Evolutionary conservation across 2,888 invertebrate genomes (phyloP), one percentile per base, ranked within the genome.

Genomic region (Coenonympha glycerion): DNA sequence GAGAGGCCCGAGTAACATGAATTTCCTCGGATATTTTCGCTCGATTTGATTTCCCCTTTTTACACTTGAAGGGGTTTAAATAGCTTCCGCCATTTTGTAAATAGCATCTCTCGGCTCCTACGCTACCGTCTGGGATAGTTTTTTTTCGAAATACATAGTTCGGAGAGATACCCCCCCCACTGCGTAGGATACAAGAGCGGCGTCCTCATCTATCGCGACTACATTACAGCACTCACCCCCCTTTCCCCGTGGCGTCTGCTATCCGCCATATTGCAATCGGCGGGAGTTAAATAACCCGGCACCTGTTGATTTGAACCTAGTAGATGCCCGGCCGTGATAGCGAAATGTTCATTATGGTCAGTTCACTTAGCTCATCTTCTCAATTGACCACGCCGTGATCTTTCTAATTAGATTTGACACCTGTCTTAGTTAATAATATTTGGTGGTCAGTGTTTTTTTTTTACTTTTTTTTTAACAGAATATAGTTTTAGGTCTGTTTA

Each of bases 261-360:
- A 56, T 49, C 56, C 56, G 54, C 56, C 53, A 58, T 54, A 45
- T 56, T 57, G 52, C 50, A 46, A 31, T 28, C 47, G 44, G 49
- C 41, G 48, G 48, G 52, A 45, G 53, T 58, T 60, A 58, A 52
- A 58, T 58, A 60, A 52, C 54, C 51, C 41, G 48, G 56, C 49
- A 60, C 60, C 58, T 60, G 60, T 60, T 60, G 60, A 55, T 49
- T 45, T 45, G 36, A 28, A 48, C 53, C 55, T 60, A 60, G 54
- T 59, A 51, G 54, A 59, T 53, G 34, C 30, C 44, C 50, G 31
- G 45, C 52, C 42, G 53, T 52, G 57, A 53, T 55, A 56, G 53
- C 36, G 55, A 28, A 44, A 55, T 34, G 55, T 53, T 47, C 55
- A 49, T 50, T 22, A 47, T 47, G 53, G 50, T 53, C 26, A 37